Evolutionary conservation across 2,797 vertebrate genomes (phyloP).

Genomic region (Ctenopoma multispine): DNA sequence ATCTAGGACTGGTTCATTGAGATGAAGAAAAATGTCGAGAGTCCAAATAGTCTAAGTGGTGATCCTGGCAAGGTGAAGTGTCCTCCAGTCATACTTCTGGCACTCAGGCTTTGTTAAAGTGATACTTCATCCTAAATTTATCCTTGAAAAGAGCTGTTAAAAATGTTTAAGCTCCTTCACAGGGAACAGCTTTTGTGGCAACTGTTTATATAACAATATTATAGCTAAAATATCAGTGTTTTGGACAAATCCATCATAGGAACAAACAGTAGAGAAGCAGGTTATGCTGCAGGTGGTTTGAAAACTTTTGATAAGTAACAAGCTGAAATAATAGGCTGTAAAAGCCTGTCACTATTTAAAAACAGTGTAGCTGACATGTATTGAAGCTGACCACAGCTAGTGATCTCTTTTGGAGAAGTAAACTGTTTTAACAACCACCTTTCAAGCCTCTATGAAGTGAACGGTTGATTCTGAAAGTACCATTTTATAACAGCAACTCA

Average conservation of each 20-base stretch:
- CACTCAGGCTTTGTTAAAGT: slow-evolving; percentile 20
- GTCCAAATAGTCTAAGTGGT: slow-evolving; percentile 8
- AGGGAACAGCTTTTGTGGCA: slow-evolving; percentile 1
- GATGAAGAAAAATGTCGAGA: slow-evolving; percentile 42
- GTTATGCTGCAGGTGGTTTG: slow-evolving; percentile 1
- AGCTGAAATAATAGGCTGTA: not conserved
- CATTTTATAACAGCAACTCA: slow-evolving; percentile 37
- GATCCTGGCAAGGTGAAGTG: slow-evolving; percentile 20
- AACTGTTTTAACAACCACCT: slow-evolving; percentile 11
- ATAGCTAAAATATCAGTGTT: slow-evolving; percentile 1
- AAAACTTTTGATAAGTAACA: slow-evolving; percentile 1
- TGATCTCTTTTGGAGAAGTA: slow-evolving; percentile 13
- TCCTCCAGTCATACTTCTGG: slow-evolving; percentile 27
- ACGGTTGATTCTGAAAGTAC: slow-evolving; percentile 31
- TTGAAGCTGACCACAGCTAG: slow-evolving; percentile 13
- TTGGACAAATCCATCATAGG: slow-evolving; percentile 16
- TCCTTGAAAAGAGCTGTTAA: slow-evolving; percentile 30
- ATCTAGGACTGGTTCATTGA: slow-evolving; percentile 30
- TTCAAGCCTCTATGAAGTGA: slow-evolving; percentile 6
- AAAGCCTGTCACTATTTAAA: slow-evolving; percentile 4
- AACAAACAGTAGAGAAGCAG: not conserved
- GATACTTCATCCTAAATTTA: slow-evolving; percentile 15
- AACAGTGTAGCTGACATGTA: not conserved
- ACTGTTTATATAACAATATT: slow-evolving; percentile 9
- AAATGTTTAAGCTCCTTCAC: slow-evolving; percentile 13